These are phyloP conservation scores for Nemurella pictetii DNA, from an alignment of 2,888 invertebrate genomes.

Conservation along the genomic window DNA sequence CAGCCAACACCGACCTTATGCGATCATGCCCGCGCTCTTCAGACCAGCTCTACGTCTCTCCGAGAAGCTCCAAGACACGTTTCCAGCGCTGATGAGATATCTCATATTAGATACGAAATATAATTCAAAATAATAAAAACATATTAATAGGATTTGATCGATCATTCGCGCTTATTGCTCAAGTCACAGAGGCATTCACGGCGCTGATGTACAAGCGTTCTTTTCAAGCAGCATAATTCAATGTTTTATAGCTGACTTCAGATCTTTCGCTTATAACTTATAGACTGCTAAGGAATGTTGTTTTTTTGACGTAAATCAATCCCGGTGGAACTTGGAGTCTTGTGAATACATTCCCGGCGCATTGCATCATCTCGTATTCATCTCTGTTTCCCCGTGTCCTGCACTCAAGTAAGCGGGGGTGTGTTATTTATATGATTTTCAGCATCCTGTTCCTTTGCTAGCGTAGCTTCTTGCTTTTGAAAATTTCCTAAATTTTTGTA, in stretches of 20 bases:
- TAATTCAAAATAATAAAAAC: constrained; percentile 18
- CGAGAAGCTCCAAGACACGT: neutral
- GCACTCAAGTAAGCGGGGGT: neutral
- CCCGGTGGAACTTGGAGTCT: constrained; percentile 14
- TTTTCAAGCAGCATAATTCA: constrained; percentile 37
- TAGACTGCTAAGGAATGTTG: constrained; percentile 37
- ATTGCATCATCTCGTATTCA: constrained; percentile 2
- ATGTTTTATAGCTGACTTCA: constrained; percentile 36
- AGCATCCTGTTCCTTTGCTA: neutral
- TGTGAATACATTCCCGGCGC: neutral
- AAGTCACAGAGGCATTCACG: neutral
- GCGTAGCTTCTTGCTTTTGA: neutral
- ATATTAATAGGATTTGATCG: constrained; percentile 31
- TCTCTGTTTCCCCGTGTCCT: neutral
- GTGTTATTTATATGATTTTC: neutral
- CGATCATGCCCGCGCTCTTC: neutral
- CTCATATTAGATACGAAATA: neutral
- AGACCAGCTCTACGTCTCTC: neutral
- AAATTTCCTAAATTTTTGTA: neutral
- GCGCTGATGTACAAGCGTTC: constrained; percentile 1
- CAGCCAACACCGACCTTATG: neutral
- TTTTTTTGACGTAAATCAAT: constrained; percentile 40
- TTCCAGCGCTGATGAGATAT: neutral
- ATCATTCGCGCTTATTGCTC: constrained; percentile 16
- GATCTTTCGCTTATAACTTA: constrained; percentile 8